Base-by-base conservation (phyloP, 2,113 vertebrate genomes). In the Malurus melanocephalus region DNA sequence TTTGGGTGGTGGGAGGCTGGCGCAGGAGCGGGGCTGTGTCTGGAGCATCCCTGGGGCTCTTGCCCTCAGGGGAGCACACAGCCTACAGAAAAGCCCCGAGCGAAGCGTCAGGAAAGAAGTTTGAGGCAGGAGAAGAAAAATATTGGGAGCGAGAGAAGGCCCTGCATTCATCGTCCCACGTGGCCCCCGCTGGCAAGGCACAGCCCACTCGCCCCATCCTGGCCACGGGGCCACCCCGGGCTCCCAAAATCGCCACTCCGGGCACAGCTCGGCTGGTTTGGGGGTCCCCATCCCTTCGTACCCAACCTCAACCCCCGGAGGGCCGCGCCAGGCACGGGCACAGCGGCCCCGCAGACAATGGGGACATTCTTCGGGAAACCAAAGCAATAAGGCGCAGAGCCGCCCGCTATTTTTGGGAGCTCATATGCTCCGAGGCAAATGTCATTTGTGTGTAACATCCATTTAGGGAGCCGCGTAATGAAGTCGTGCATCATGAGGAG, bases 331-430 rank as follows among this genome's bases (percentile, higher is more conserved):
- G 71, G 23, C 89, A 3, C 4, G 78, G 81, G 3, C 40, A 1
- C 72, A 2, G 67, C 27, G 5, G 43, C 32, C 14, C 68, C 2
- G 35, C 76, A 88, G 74, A 87, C 92, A 87, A 83, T 10, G 7
- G 91, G 92, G 67, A 65, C 85, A 35, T 87, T 93, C 75, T 95
- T 59, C 55, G 43, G 71, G 26, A 85, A 83, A 40, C 28, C 79
- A 16, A 59, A 22, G 56, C 26, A 73, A 26, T 0, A 33, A 6
- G 15, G 8, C 64, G 5, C 67, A 42, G 65, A 85, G 6, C 43
- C n/a, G 9, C 59, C 33, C 85, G 17, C 89, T 94, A 89, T 94
- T 95, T 95, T 93, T 21, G 89, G 92, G 94, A 79, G 85, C 85
- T 95, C 78, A 28, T 73, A 22, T 38, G 91, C 89, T 88, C 35